Evolutionary conservation across 2,888 invertebrate species (phyloP), one percentile per base, ranked within the genome.

Genomic region (Pherbina coryleti): DNA sequence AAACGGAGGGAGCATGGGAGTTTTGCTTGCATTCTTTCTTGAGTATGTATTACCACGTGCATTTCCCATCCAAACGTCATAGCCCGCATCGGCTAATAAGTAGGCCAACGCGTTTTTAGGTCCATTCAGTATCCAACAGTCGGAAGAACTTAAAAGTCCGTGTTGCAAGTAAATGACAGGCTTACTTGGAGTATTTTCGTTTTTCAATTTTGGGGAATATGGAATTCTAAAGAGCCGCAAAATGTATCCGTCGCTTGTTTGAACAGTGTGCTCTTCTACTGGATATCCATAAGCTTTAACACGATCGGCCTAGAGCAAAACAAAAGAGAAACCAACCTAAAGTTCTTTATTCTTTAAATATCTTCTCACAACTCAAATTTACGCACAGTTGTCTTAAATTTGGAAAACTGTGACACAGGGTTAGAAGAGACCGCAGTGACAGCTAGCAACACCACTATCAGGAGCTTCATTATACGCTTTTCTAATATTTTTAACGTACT

Each of bases 161-260:
- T 85, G 85, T 79, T 96, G 95, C 44, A 84, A 64, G 95, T 82
- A 79, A 0, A 79, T 77, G 1, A 78, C 77, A 11, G 80, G 79
- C 11, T 79, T 79, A 4, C 55, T 67, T 22, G 84, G 79, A 90
- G 88, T 76, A 37, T 66, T 64, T 25, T 67, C n/a, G 69, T 81
- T 80, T 1, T 76, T 66, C 25, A 76, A 25, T 17, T 51, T 74
- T 11, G 67, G 78, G 2, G 85, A 83, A 49, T 75, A 80, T 0
- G 85, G 84, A 28, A 85, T 84, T 3, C 85, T 82, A 17, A 83
- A 84, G 69, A 85, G 77, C 8, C 78, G 81, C 5, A 84, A 62
- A 31, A 83, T 51, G 74, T 82, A 85, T 25, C 81, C 81, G 69
- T 85, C 85, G 5, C 51, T 14, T 0, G 84, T 84, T 44, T 75